These are phyloP conservation scores for Mionectes olivaceus DNA, from an alignment of 2,797 vertebrate genomes.

Conservation along the genomic window DNA sequence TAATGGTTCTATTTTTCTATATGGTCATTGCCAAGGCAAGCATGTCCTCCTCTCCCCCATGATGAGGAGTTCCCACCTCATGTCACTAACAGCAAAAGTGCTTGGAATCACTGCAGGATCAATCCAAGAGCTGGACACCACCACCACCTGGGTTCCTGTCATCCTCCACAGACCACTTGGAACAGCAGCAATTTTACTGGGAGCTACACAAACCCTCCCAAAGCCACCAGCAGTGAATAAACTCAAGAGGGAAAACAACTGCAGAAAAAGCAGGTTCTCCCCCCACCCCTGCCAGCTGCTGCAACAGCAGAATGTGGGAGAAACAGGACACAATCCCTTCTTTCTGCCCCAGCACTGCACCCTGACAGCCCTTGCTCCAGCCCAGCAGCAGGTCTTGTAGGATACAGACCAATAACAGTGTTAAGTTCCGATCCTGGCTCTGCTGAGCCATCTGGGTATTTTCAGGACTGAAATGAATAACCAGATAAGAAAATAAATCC, in stretches of 20 bases:
- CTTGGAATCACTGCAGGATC: neutral
- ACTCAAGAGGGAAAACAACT: neutral
- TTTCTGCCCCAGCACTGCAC: neutral
- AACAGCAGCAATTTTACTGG: neutral
- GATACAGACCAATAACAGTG: fast-evolving
- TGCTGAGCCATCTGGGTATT: neutral
- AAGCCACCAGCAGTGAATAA: neutral
- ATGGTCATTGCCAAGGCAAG: too few species aligned
- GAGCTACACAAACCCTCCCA: neutral
- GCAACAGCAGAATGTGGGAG: neutral
- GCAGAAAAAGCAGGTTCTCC: neutral
- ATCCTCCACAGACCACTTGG: neutral
- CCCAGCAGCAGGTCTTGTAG: neutral
- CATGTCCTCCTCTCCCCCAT: neutral
- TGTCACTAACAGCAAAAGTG: neutral
- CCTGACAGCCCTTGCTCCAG: neutral
- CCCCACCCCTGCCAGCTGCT: neutral
- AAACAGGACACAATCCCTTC: neutral
- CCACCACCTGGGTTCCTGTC: neutral
- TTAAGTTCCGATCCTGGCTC: neutral
- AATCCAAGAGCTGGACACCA: neutral
- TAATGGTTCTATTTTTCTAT: neutral
- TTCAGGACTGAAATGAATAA: neutral
- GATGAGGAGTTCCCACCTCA: neutral
- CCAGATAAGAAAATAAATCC: neutral